Percentiles rank a stretch among this genome's conserved stretches.
phyloP scores from a whole-genome alignment of 1,140 invertebrate genomes.

The Drosophila azteca region DNA sequence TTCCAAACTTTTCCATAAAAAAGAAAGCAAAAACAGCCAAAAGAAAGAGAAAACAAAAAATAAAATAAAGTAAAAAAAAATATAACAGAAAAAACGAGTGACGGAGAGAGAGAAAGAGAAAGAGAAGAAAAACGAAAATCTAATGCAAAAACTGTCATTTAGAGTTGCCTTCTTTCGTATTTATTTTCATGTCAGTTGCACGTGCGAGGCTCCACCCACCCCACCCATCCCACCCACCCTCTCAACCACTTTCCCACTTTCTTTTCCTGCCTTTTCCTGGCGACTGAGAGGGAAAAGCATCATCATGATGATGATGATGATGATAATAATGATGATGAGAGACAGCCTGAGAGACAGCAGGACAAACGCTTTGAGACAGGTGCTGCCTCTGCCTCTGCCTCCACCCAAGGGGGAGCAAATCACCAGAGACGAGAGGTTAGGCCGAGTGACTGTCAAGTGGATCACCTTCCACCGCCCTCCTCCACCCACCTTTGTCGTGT shows the following conservation, averaged over 20 bases:
- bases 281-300: constrained; percentile 32
- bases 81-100: too few relatives aligned
- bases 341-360: constrained; percentile 28
- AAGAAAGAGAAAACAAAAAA: not conserved
- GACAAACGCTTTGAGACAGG: constrained; percentile 34
- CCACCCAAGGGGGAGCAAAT: constrained; percentile 1
- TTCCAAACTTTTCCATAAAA: constrained; percentile 35
- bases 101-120: not conserved
- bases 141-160: constrained; percentile 81
- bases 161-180: constrained; percentile 60
- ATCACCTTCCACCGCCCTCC: constrained; percentile 23
- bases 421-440: constrained; percentile 26
- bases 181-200: constrained; percentile 77
- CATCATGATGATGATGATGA: constrained; percentile 31
- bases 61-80: not conserved
- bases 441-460: constrained; percentile 19
- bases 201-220: constrained; percentile 40
- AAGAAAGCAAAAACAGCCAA: not conserved
- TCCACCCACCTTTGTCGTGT: constrained; percentile 4
- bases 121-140: constrained; percentile 54
- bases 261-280: constrained; percentile 24
- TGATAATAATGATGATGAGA: constrained; percentile 33
- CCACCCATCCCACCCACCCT: constrained; percentile 2
- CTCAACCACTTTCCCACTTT: constrained; percentile 17
- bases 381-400: constrained; percentile 28